Conservation (phyloP, 2,888 invertebrate species). For the Diploptera punctata region DNA sequence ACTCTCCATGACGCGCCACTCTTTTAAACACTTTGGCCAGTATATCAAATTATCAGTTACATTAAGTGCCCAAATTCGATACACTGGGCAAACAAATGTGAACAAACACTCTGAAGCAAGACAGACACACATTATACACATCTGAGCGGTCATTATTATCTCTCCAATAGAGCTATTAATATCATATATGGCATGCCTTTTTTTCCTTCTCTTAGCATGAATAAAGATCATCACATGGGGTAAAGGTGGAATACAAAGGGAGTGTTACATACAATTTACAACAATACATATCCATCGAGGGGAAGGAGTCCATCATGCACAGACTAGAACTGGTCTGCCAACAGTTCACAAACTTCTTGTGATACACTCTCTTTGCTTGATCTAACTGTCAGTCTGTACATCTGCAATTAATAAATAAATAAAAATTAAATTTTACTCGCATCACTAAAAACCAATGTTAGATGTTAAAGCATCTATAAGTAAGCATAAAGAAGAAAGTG, state of each 20-base stretch:
- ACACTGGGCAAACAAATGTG: neutral
- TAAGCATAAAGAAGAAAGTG: no score
- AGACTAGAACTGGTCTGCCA: conserved; percentile 92
- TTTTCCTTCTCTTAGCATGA: neutral
- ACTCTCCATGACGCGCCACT: neutral
- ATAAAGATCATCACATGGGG: neutral
- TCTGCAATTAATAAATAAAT: conserved; percentile 73
- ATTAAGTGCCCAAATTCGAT: neutral
- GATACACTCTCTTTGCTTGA: conserved; percentile 97
- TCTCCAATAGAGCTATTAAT: conserved; percentile 15
- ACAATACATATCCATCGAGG: conserved; percentile 12
- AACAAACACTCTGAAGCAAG: neutral
- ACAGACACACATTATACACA: neutral
- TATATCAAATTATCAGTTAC: neutral
- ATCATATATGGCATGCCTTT: neutral
- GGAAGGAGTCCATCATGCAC: neutral
- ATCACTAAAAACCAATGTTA: no score
- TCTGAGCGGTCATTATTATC: conserved; percentile 4
- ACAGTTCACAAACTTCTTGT: conserved; percentile 89
- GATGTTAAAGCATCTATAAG: no score
- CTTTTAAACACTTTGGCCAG: neutral
- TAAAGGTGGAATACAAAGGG: neutral
- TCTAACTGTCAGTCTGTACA: conserved; percentile 97
- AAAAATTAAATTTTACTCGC: no score
- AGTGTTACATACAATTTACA: conserved; percentile 19